Evolutionary conservation across 2,888 invertebrate species (phyloP).

Genomic region (Metallyticus violacea): DNA sequence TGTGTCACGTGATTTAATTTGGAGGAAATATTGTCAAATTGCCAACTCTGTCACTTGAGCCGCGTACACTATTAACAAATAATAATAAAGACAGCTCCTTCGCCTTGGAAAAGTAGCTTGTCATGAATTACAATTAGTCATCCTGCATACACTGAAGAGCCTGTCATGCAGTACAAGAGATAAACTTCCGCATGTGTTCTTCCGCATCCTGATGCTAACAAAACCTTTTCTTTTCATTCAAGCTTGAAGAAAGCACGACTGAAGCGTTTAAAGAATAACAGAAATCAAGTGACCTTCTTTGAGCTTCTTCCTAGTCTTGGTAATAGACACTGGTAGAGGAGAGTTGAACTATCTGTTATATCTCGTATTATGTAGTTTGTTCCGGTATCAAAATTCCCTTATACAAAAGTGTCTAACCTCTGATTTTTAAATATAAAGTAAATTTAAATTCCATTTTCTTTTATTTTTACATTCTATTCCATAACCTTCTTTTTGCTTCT

Average conservation of each 20-base stretch:
- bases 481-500: no score
- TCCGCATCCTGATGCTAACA: neutral
- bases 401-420: no score
- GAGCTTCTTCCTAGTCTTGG: neutral
- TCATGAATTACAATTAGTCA: neutral
- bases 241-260: neutral
- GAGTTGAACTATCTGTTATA: no score
- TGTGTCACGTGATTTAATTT: neutral
- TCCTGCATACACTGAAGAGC: neutral
- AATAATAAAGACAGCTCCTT: neutral
- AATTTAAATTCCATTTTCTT: no score
- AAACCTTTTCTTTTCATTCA: neutral
- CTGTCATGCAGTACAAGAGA: neutral
- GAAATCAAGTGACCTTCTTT: neutral
- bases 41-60: neutral
- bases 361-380: no score
- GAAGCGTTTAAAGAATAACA: neutral
- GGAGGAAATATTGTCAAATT: neutral
- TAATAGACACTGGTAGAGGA: no score
- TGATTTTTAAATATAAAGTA: no score
- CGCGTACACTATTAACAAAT: neutral
- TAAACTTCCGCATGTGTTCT: neutral
- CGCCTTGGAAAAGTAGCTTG: neutral
- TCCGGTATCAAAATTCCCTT: no score
- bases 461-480: no score